Conservation (phyloP, 1,140 invertebrate species). For the Scaptomyza graminum region DNA sequence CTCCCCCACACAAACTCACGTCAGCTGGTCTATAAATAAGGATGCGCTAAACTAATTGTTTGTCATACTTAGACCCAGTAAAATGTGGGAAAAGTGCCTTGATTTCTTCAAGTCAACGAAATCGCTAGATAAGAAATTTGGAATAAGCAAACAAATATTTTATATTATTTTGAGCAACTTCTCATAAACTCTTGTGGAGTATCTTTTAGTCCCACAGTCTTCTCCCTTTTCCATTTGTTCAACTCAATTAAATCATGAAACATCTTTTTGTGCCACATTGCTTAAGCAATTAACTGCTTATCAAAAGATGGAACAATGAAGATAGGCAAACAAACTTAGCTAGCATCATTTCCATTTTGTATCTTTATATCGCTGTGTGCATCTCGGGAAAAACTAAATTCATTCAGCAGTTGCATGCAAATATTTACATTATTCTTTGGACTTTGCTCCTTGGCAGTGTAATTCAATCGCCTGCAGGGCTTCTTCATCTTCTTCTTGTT, state of each 20-base stretch:
- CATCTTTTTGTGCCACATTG: conserved; percentile 21
- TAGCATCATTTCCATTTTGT: conserved; percentile 4
- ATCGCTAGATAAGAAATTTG: no score
- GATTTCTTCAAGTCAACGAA: no score
- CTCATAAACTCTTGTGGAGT: neutral
- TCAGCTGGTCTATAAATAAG: conserved; percentile 42
- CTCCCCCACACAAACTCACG: neutral
- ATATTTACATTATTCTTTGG: neutral
- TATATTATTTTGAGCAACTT: no score
- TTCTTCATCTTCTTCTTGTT: conserved; percentile 29
- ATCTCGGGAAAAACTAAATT: conserved; percentile 7
- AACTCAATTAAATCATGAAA: conserved; percentile 36
- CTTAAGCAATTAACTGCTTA: conserved; percentile 44
- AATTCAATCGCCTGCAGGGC: conserved; percentile 71
- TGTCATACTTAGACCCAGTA: no score
- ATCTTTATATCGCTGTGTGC: neutral
- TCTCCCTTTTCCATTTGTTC: neutral
- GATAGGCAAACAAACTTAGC: conserved; percentile 25
- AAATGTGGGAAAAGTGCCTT: no score
- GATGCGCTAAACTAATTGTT: conserved; percentile 13
- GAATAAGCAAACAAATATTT: no score
- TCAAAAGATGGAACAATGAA: neutral
- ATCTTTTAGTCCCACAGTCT: neutral
- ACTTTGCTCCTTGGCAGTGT: conserved; percentile 38
- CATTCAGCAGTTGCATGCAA: conserved; percentile 21